phyloP scores from a whole-genome alignment of 2,113 vertebrate species.

The Nycticebus coucang region DNA sequence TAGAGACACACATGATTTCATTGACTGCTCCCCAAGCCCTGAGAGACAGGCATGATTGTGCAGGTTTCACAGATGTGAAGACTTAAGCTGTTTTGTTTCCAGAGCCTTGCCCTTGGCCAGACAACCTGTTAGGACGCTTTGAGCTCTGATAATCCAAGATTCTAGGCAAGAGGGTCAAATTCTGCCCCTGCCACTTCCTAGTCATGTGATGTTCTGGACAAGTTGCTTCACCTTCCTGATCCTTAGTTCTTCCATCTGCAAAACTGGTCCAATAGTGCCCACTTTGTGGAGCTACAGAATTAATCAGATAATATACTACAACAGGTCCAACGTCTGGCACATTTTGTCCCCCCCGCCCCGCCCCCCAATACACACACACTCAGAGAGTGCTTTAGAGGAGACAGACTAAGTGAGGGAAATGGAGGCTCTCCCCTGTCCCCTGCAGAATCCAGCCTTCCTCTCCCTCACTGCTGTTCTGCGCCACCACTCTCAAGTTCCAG shows the following conservation, averaged over 20 bases:
- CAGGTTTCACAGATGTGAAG: accelerated
- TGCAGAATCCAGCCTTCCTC: not conserved
- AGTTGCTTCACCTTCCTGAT: not conserved
- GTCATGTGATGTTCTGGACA: not conserved
- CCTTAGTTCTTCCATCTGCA: not conserved
- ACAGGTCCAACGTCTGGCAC: accelerated
- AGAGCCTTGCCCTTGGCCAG: not conserved
- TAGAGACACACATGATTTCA: accelerated
- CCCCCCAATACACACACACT: too few relatives aligned
- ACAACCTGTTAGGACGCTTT: not conserved
- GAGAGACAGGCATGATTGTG: accelerated
- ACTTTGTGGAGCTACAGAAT: not conserved
- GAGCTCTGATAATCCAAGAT: not conserved
- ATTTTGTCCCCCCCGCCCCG: accelerated
- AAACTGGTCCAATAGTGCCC: not conserved
- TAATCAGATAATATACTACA: not conserved
- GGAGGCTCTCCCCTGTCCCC: not conserved
- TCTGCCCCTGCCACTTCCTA: not conserved
- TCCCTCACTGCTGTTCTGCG: not conserved
- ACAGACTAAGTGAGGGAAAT: not conserved
- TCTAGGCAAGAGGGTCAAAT: not conserved
- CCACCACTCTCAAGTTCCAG: not conserved
- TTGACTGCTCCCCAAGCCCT: not conserved
- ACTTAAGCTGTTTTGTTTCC: not conserved
- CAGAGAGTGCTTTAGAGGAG: not conserved